A percentile compares a stretch with the other conserved stretches of the same genome.
phyloP scores from a whole-genome alignment of 2,888 invertebrate genomes.

The Andrena praecox region DNA sequence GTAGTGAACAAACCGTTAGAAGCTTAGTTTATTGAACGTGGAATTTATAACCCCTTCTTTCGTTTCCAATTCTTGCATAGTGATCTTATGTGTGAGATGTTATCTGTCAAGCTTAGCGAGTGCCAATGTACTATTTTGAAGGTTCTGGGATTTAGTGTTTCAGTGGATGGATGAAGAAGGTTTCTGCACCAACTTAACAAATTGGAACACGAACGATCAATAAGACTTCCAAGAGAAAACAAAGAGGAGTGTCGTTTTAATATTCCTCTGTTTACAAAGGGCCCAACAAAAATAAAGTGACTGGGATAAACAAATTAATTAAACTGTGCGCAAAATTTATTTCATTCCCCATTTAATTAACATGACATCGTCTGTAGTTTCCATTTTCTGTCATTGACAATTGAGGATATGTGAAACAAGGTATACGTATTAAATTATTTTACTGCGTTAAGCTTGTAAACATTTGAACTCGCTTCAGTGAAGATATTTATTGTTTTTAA shows the following conservation, averaged over 20 bases:
- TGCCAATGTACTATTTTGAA: too few relatives aligned
- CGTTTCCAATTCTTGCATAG: not conserved
- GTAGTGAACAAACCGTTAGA: not conserved
- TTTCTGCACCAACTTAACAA: too few relatives aligned
- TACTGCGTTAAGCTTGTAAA: not conserved
- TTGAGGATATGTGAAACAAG: not conserved
- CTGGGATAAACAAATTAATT: not conserved
- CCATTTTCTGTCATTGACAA: not conserved
- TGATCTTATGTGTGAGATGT: not conserved
- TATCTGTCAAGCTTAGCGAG: not conserved
- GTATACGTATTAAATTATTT: not conserved
- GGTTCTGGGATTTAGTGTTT: too few relatives aligned
- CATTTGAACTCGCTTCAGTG: not conserved
- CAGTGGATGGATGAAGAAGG: too few relatives aligned
- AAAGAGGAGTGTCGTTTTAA: too few relatives aligned
- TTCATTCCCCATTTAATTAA: not conserved
- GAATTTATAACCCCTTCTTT: not conserved
- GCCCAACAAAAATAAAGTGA: not conserved
- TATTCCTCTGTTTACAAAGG: not conserved
- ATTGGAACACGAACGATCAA: too few relatives aligned
- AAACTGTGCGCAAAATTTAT: not conserved
- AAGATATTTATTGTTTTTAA: not conserved
- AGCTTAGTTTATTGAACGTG: not conserved
- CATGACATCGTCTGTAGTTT: not conserved
- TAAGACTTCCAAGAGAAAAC: too few relatives aligned